Conservation (phyloP, 2,797 vertebrate genomes). For the Potorous gilbertii region DNA sequence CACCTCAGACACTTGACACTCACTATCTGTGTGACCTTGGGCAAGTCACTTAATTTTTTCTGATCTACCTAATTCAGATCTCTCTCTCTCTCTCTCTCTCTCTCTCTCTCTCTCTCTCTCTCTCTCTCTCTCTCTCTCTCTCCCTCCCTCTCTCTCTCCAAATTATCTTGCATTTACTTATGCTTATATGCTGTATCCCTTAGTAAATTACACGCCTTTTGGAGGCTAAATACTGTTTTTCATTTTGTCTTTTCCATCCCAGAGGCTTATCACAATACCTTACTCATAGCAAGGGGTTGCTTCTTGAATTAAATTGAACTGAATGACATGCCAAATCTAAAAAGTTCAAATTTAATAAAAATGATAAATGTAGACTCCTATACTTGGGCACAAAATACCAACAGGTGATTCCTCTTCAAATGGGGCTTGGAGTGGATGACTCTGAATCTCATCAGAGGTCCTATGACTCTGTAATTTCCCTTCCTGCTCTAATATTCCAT, state of each 20-base stretch:
- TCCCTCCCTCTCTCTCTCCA: neutral
- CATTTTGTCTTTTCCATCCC: neutral
- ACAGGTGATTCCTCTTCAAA: neutral
- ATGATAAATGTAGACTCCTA: neutral
- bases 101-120: no score
- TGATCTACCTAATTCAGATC: neutral
- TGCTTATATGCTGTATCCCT: neutral
- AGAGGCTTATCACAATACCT: neutral
- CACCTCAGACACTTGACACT: no score
- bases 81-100: neutral
- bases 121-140: no score
- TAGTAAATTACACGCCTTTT: neutral
- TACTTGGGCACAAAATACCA: neutral
- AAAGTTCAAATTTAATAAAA: neutral
- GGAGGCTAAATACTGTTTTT: neutral
- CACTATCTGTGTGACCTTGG: no score
- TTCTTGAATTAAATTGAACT: neutral
- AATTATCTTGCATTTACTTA: neutral
- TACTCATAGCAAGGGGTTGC: neutral
- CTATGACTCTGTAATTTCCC: neutral
- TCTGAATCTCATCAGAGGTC: neutral
- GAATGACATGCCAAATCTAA: neutral
- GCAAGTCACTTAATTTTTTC: neutral
- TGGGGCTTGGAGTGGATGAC: neutral
- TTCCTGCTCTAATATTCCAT: neutral